These are phyloP conservation scores for Epinephelus cyanopodus DNA, from an alignment of 2,113 vertebrate genomes.

Conservation along the genomic window DNA sequence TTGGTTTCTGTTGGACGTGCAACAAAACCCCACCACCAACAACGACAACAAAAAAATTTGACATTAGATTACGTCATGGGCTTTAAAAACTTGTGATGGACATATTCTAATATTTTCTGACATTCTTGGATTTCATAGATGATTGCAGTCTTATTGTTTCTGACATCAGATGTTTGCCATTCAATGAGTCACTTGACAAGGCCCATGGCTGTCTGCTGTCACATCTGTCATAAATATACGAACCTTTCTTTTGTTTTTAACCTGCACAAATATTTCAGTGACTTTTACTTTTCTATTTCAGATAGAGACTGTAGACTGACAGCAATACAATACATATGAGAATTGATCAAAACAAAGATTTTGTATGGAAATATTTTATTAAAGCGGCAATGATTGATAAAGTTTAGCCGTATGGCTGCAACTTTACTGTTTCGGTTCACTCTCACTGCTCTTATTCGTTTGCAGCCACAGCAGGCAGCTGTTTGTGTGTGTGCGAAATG, in stretches of 20 bases:
- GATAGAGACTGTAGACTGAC: not conserved
- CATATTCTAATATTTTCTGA: slow-evolving; percentile 8
- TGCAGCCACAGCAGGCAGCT: not conserved
- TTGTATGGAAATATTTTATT: not conserved
- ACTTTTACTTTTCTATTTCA: not conserved
- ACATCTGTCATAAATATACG: not conserved
- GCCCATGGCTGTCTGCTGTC: not conserved
- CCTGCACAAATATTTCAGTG: not conserved
- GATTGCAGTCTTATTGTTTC: not conserved
- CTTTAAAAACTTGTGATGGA: not conserved
- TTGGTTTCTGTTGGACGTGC: no score
- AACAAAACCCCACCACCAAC: no score
- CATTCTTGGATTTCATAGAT: not conserved
- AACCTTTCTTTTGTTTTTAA: not conserved
- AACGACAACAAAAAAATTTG: not conserved
- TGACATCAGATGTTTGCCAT: not conserved
- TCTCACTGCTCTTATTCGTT: not conserved
- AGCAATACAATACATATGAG: not conserved
- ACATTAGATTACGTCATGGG: not conserved
- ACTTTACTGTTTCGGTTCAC: not conserved
- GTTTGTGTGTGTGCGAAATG: no score
- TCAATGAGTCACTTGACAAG: not conserved
- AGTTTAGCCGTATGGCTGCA: not conserved
- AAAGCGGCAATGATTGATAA: not conserved
- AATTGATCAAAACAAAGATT: not conserved